These are phyloP conservation scores for Mythimna ferrago DNA, from an alignment of 2,888 invertebrate species.

Conservation along the genomic window DNA sequence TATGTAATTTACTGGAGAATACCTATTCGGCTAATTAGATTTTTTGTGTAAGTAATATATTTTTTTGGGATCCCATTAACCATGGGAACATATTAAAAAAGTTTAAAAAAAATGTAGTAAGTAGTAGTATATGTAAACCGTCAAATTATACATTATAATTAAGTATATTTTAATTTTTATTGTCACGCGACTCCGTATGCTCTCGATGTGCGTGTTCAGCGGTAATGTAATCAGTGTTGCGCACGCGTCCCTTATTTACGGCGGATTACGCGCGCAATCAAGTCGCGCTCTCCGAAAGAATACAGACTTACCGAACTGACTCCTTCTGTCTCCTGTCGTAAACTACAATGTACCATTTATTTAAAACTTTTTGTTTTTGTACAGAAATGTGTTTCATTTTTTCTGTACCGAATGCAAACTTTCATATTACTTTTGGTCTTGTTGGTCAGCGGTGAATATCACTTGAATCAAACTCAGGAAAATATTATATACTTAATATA, in stretches of 20 bases:
- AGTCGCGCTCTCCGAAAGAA: slow-evolving; percentile 72
- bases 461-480: not conserved
- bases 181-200: slow-evolving; percentile 68
- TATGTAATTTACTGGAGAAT: not conserved
- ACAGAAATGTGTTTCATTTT: not conserved
- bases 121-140: slow-evolving; percentile 14
- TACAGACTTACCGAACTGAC: slow-evolving; percentile 59
- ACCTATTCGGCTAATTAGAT: too few species aligned
- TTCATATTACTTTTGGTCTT: not conserved
- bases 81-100: not conserved
- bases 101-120: not conserved
- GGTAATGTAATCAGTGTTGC: slow-evolving; percentile 85
- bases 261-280: slow-evolving; percentile 88
- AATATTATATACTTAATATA: too few species aligned
- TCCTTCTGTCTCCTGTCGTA: slow-evolving; percentile 60
- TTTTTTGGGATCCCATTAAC: not conserved
- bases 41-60: too few species aligned
- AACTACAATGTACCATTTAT: slow-evolving; percentile 74
- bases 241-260: slow-evolving; percentile 88
- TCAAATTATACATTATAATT: slow-evolving; percentile 28
- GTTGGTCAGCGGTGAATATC: not conserved
- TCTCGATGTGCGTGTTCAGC: slow-evolving; percentile 73
- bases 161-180: slow-evolving; percentile 61
- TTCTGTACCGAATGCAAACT: not conserved
- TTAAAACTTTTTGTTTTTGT: slow-evolving; percentile 29